Base-by-base conservation (phyloP, 1,140 invertebrate genomes). In the Heliconius hermathena region DNA sequence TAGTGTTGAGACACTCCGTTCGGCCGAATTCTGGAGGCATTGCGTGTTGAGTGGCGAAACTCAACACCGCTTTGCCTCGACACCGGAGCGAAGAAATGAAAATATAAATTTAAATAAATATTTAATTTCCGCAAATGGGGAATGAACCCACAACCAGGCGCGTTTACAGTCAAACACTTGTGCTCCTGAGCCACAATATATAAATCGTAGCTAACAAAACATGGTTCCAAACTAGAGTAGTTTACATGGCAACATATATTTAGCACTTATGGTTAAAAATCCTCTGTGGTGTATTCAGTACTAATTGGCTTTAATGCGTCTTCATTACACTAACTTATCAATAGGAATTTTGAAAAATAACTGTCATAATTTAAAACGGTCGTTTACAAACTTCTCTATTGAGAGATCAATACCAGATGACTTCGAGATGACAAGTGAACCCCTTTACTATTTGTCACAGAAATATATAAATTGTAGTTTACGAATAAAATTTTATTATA, bases 391-490 rank as follows among this genome's bases (percentile, higher is more conserved):
- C 92, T 92, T 92, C 90, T 88, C 88, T 91, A 92, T 93, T 93
- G 90, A 93, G 92, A 91, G 90, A 93, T 93, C 90, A 92, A 89
- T 92, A 89, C 73, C 83, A 90, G 87, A 93, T 91, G 91, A 91
- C 88, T 89, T 83, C 82, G 86, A 84, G 79, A 84, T 84, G 82
- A 78, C 88, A 81, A 84, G 84, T 87, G 87, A 88, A 88, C 84
- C 87, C 86, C 85, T 77, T 85, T 83, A 90, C 84, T 73, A 84
- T 80, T 82, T 76, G 57, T 77, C 54, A 26, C 11, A 46, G 16
- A 46, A 46, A 16, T 46, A 46, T 13, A 3, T 46, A 46, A 13
- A 46, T 0, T 4, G 3, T 46, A 13, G 3, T 46, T 46, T 16
- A 0, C 41, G 3, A 46, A 46, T 46, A 16, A 0, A 46, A 46